These are phyloP conservation scores for Empis stercorea DNA, from an alignment of 2,888 invertebrate genomes.

Conservation along the genomic window DNA sequence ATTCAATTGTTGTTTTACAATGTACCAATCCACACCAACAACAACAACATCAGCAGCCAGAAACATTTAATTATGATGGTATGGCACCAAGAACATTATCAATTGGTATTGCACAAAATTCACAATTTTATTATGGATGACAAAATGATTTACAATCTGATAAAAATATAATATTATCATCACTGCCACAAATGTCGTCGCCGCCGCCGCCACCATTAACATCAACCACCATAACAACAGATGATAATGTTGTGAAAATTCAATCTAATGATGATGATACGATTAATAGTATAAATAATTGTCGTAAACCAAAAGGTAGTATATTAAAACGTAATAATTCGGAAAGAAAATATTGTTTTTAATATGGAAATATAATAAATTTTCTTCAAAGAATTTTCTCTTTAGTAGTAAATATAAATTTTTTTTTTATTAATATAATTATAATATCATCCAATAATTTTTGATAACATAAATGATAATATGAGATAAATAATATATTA, in stretches of 20 bases:
- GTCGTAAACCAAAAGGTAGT: not conserved
- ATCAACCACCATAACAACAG: not conserved
- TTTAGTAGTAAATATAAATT: too few relatives aligned
- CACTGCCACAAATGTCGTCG: not conserved
- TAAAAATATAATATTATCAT: not conserved
- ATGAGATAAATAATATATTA: too few relatives aligned
- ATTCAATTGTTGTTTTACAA: not conserved
- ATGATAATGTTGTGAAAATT: not conserved
- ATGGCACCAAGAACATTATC: constrained; percentile 33
- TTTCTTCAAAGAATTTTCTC: too few relatives aligned
- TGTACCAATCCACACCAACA: not conserved
- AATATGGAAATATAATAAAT: too few relatives aligned
- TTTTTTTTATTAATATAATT: too few relatives aligned
- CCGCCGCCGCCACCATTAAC: too few relatives aligned
- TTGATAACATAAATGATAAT: too few relatives aligned
- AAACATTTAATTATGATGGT: constrained; percentile 28
- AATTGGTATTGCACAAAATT: constrained; percentile 31
- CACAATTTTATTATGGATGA: constrained; percentile 36
- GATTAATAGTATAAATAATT: not conserved
- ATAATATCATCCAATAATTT: too few relatives aligned
- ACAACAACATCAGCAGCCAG: too few relatives aligned
- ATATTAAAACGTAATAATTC: constrained; percentile 10
- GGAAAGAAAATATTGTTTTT: constrained; percentile 17
- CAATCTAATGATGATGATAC: not conserved
- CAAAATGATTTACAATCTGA: constrained; percentile 17